phyloP scores from a whole-genome alignment of 2,888 invertebrate genomes.

The Conistra vaccinii region DNA sequence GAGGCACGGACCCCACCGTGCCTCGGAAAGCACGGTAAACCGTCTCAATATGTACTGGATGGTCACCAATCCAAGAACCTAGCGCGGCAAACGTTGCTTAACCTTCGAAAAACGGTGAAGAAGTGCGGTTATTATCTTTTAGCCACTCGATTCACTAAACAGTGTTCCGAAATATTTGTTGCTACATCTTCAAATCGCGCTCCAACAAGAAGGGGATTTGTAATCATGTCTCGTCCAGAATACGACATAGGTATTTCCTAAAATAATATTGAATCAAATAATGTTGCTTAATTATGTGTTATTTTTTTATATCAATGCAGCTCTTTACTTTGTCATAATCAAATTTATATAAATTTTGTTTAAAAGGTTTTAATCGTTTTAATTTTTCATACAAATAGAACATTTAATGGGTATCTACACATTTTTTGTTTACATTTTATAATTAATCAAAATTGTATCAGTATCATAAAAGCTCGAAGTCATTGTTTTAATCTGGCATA shows the following conservation, averaged over 20 bases:
- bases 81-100: no score
- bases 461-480: not conserved
- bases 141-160: no score
- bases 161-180: not conserved
- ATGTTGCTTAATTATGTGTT: not conserved
- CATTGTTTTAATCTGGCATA: not conserved
- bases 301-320: not conserved
- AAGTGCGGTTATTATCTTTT: no score
- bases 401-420: not conserved
- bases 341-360: not conserved
- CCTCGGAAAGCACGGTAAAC: no score
- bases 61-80: not conserved
- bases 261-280: not conserved
- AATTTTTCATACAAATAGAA: constrained; percentile 6
- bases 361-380: constrained; percentile 10
- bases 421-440: no score
- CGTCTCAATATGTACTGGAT: not conserved
- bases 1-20: no score
- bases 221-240: not conserved
- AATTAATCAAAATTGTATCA: not conserved
- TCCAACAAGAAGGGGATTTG: not conserved
- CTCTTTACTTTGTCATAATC: constrained; percentile 5
- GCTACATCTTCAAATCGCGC: not conserved
- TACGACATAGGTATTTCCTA: not conserved
- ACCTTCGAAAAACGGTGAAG: no score